Evolutionary conservation across 2,113 vertebrate genomes (phyloP), one percentile per base, ranked within the genome.

Genomic region (Campylorhamphus procurvoides): DNA sequence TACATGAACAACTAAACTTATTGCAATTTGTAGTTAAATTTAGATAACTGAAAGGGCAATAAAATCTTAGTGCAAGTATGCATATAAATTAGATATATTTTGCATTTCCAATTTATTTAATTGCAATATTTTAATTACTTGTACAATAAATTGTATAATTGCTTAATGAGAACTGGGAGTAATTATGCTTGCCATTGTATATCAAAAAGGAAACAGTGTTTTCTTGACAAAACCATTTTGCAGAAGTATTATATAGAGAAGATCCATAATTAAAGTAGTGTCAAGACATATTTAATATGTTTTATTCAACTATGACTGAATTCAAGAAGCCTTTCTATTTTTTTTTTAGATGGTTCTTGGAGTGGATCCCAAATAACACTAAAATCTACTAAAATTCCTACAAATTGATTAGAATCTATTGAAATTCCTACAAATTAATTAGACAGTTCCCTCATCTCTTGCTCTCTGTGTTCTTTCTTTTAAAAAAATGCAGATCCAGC

Each of bases 111-210:
- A 20, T 87, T 85, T 84, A 93, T 90, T 95, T 96, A 69, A 68
- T 88, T 74, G 22, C 46, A 92, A 68, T 93, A 84, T 55, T 91
- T 95, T 90, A 93, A 95, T 96, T 95, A 94, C 49, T 93, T 89
- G 25, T 76, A 83, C n/a, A 95, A 83, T 89, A 92, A 87, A 89
- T 90, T 77, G 39, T 44, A 52, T 90, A 87, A 95, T 81, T 88
- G 88, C 86, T 62, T 89, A 87, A 93, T 83, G 55, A 95, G 76
- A 93, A 83, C 15, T 55, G 58, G 16, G 77, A 85, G 16, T 75
- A 96, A 97, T 95, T 96, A 85, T 37, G 74, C 53, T 84, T 86
- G 58, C 42, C 74, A 66, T 60, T 85, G 14, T 84, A 89, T 50
- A 80, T 77, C 46, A 80, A 64, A 80, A 64, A 75, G 23, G 20